phyloP scores from a whole-genome alignment of 2,888 invertebrate genomes.

The Amaurobius ferox region DNA sequence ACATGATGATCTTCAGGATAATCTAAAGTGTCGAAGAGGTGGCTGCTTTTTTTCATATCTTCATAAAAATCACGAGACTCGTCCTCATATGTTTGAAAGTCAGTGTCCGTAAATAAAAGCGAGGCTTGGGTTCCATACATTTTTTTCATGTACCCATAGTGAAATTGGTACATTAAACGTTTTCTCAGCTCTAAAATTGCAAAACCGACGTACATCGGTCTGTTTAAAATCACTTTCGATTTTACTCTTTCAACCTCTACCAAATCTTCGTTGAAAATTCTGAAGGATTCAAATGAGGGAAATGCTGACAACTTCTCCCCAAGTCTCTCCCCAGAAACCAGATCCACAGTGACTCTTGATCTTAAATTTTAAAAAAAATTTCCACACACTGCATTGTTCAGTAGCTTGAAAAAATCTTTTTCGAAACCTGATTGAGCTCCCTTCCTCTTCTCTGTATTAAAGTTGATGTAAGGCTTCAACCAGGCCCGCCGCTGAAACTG shows the following conservation, averaged over 20 bases:
- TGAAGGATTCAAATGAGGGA: conserved; percentile 48
- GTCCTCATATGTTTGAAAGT: not conserved
- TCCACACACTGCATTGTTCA: conserved; percentile 76
- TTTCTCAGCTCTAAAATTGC: conserved; percentile 11
- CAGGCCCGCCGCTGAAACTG: conserved; percentile 44
- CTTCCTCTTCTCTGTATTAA: conserved; percentile 69
- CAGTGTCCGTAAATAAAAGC: not conserved
- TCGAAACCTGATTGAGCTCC: conserved; percentile 76
- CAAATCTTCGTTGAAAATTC: conserved; percentile 13
- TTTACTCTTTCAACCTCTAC: not conserved
- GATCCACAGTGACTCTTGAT: conserved; percentile 74
- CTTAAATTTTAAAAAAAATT: conserved; percentile 76
- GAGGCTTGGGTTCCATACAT: not conserved
- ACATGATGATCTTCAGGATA: not conserved
- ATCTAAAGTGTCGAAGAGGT: not conserved
- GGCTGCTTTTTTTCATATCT: not conserved
- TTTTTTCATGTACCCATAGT: not conserved
- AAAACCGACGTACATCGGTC: conserved; percentile 4
- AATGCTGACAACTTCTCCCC: conserved; percentile 23
- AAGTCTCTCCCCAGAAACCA: conserved; percentile 51
- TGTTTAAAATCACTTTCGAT: not conserved
- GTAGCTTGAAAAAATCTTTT: conserved; percentile 77
- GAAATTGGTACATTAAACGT: conserved; percentile 2
- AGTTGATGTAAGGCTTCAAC: conserved; percentile 28
- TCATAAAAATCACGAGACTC: not conserved